phyloP scores from a whole-genome alignment of 2,888 invertebrate species.

The Torymus aiolomorphi region DNA sequence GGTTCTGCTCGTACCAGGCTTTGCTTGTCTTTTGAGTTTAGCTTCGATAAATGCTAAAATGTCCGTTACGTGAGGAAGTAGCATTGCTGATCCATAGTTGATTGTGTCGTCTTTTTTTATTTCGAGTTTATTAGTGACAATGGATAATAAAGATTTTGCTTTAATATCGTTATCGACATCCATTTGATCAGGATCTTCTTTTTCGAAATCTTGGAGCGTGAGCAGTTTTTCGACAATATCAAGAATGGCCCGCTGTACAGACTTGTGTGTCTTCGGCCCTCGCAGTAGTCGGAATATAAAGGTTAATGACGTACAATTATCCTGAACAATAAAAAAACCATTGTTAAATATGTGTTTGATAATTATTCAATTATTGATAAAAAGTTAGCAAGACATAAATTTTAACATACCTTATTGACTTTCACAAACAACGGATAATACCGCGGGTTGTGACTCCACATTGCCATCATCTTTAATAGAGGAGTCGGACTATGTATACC shows the following conservation, averaged over 20 bases:
- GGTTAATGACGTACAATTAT: slow-evolving; percentile 78
- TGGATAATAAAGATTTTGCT: slow-evolving; percentile 59
- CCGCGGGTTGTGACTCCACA: slow-evolving; percentile 89
- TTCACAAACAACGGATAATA: slow-evolving; percentile 85
- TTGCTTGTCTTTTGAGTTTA: slow-evolving; percentile 80
- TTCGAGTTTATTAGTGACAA: slow-evolving; percentile 63
- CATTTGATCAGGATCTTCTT: slow-evolving; percentile 74
- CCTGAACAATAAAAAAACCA: slow-evolving; percentile 12
- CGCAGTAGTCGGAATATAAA: slow-evolving; percentile 84
- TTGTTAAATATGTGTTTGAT: too few relatives aligned
- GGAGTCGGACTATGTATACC: slow-evolving; percentile 90
- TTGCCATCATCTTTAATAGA: slow-evolving; percentile 85
- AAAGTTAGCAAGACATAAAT: background rate
- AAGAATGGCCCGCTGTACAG: slow-evolving; percentile 83
- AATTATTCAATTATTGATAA: too few relatives aligned
- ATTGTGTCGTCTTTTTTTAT: slow-evolving; percentile 74
- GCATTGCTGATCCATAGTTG: slow-evolving; percentile 84
- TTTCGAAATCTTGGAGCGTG: slow-evolving; percentile 80
- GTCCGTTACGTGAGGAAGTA: slow-evolving; percentile 84
- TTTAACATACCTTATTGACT: slow-evolving; percentile 42
- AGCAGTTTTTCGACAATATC: slow-evolving; percentile 86
- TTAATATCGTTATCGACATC: slow-evolving; percentile 67
- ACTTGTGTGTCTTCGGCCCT: slow-evolving; percentile 81
- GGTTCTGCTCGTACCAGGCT: slow-evolving; percentile 80
- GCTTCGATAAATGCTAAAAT: slow-evolving; percentile 84